These are phyloP conservation scores for roundworm (Caenorhabditis elegans) DNA, from an alignment of 1,140 invertebrate species.

Conservation along the genomic window WBcel235 BX284606.5:4774001-4774500, in stretches of 20 bases:
- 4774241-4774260: constrained; percentile 18
- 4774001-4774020: too few species aligned
- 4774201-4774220: constrained; percentile 17
- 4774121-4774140: constrained; percentile 23
- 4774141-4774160: not conserved
- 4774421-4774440: constrained; percentile 9
- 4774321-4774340: not conserved
- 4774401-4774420: not conserved
- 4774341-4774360: not conserved
- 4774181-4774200: constrained; percentile 15
- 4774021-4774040: too few species aligned
- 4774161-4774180: constrained; percentile 10
- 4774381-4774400: not conserved
- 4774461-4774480: not conserved
- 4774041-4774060: too few species aligned
- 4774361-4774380: not conserved
- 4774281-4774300: not conserved
- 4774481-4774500: not conserved
- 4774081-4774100: too few species aligned
- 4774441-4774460: not conserved
- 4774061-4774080: too few species aligned
- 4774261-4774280: not conserved
- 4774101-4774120: constrained; percentile 3
- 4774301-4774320: not conserved
- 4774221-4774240: constrained; percentile 11